Conservation (phyloP, 2,888 invertebrate species). For the Linnaemya tessellans region DNA sequence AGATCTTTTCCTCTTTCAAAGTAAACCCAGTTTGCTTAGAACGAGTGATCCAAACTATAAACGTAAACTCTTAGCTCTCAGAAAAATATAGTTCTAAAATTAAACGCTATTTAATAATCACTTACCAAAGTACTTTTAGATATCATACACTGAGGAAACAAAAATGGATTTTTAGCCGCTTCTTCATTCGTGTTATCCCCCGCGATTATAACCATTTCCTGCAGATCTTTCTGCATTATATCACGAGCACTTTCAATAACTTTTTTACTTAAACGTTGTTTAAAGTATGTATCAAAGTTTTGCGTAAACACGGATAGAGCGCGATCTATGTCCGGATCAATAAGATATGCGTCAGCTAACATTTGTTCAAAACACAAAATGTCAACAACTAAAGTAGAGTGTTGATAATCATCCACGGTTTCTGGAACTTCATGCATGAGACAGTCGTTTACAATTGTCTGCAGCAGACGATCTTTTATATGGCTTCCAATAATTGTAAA, state of each 20-base stretch:
- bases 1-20: too few species aligned
- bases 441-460: constrained; percentile 88
- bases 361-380: constrained; percentile 87
- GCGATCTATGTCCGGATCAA: constrained; percentile 83
- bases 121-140: constrained; percentile 83
- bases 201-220: constrained; percentile 87
- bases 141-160: constrained; percentile 82
- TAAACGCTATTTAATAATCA: too few species aligned
- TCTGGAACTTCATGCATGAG: constrained; percentile 90
- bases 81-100: too few species aligned
- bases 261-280: constrained; percentile 89
- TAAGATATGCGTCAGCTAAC: constrained; percentile 86
- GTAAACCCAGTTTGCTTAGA: too few species aligned
- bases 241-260: constrained; percentile 87
- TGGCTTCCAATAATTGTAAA: constrained; percentile 85
- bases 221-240: constrained; percentile 92
- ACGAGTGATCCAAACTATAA: too few species aligned
- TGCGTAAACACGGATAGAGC: constrained; percentile 88
- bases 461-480: constrained; percentile 86
- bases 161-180: constrained; percentile 78
- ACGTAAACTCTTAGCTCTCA: too few species aligned
- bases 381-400: constrained; percentile 87
- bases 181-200: constrained; percentile 81
- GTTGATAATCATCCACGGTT: constrained; percentile 88
- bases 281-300: constrained; percentile 90